Conservation (phyloP, 2,888 invertebrate species). For the Drosophila quinaria region DNA sequence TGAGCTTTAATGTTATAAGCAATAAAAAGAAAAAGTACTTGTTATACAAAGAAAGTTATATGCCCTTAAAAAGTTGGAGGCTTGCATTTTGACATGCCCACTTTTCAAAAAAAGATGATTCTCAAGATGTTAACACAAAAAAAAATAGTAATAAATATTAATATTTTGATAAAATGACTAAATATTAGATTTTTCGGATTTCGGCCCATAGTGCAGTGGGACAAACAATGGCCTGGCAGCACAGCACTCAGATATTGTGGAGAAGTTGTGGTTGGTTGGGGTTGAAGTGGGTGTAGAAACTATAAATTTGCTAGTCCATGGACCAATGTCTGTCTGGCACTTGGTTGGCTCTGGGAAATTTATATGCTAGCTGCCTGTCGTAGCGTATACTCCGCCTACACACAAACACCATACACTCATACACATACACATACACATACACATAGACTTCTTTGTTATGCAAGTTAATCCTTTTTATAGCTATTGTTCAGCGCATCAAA, state of each 20-base stretch:
- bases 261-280: not conserved
- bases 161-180: no score
- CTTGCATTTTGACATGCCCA: no score
- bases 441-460: conserved; percentile 71
- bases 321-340: conserved; percentile 69
- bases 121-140: no score
- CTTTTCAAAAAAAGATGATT: no score
- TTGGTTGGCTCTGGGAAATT: conserved; percentile 68
- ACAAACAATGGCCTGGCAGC: conserved; percentile 38
- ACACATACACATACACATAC: conserved; percentile 4
- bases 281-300: conserved; percentile 23
- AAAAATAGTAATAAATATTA: no score
- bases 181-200: no score
- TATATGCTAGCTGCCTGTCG: conserved; percentile 67
- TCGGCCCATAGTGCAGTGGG: no score
- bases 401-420: conserved; percentile 6
- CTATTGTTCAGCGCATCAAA: conserved; percentile 79
- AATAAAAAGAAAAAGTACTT: no score
- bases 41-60: no score
- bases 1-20: no score
- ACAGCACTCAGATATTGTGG: not conserved
- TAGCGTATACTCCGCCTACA: conserved; percentile 41
- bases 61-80: no score
- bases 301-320: conserved; percentile 69
- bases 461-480: conserved; percentile 80